Conservation (phyloP, 2,113 vertebrate species). For the Stomatorhinus ivindoensis region DNA sequence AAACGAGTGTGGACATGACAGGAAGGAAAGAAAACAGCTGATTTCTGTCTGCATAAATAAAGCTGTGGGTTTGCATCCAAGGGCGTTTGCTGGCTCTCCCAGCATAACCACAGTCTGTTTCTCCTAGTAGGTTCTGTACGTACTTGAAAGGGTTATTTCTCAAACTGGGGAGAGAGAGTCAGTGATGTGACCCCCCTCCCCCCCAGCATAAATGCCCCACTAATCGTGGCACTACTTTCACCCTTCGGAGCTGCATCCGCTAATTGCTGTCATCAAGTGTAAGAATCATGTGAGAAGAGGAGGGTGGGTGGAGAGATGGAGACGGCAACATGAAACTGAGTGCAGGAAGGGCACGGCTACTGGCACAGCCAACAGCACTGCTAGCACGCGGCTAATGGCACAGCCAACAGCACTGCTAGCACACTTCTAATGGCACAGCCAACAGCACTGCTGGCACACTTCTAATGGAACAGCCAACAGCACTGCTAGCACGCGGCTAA, state of each 20-base stretch:
- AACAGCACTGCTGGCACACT: too few relatives aligned
- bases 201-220: slow-evolving; percentile 31
- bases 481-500: too few relatives aligned
- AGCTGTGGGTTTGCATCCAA: neutral
- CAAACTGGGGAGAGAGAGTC: neutral
- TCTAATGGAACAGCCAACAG: too few relatives aligned
- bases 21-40: neutral
- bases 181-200: slow-evolving; percentile 18
- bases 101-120: neutral
- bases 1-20: neutral
- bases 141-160: slow-evolving; percentile 5
- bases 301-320: slow-evolving; percentile 15
- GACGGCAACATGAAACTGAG: slow-evolving; percentile 18
- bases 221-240: slow-evolving; percentile 34
- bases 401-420: neutral
- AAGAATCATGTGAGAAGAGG: slow-evolving; percentile 17
- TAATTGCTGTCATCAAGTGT: slow-evolving; percentile 30
- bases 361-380: neutral
- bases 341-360: neutral
- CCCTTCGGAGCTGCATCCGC: slow-evolving; percentile 23
- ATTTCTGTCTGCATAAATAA: neutral
- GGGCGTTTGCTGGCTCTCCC: neutral
- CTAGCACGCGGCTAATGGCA: neutral
- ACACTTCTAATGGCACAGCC: too few relatives aligned
- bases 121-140: neutral